phyloP scores from a whole-genome alignment of 1,140 invertebrate species.

The Arctopsyche grandis region DNA sequence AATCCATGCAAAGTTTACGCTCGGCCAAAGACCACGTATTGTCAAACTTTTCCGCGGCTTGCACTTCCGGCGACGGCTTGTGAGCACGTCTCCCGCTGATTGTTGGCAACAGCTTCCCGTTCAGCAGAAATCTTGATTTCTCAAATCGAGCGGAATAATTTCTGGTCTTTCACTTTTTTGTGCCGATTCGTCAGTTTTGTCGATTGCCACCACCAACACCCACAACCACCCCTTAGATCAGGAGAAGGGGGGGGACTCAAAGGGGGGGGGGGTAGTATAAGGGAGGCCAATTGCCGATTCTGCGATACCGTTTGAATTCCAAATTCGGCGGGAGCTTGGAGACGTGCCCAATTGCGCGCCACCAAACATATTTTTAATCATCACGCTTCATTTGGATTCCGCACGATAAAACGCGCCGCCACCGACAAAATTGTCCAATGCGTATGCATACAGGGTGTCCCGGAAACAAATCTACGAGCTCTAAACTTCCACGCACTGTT shows the following conservation, averaged over 20 bases:
- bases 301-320: slow-evolving; percentile 39
- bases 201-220: background rate
- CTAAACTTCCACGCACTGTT: background rate
- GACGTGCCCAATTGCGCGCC: slow-evolving; percentile 26
- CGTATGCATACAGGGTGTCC: background rate
- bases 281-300: background rate
- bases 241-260: no score
- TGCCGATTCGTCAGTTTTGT: slow-evolving; percentile 41
- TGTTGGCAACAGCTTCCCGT: background rate
- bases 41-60: no score
- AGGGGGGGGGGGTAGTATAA: background rate
- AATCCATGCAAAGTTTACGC: no score
- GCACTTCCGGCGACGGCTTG: background rate
- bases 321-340: slow-evolving; percentile 23
- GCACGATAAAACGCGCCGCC: slow-evolving; percentile 11
- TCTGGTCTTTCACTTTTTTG: slow-evolving; percentile 37
- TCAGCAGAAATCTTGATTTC: slow-evolving; percentile 47
- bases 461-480: background rate
- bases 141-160: slow-evolving; percentile 54
- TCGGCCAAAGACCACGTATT: no score
- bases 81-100: background rate
- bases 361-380: slow-evolving; percentile 41
- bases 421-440: background rate
- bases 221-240: no score
- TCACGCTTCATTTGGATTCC: slow-evolving; percentile 36